phyloP scores from a whole-genome alignment of 2,113 vertebrate species.

The Gnathonemus echidnorhynchus region DNA sequence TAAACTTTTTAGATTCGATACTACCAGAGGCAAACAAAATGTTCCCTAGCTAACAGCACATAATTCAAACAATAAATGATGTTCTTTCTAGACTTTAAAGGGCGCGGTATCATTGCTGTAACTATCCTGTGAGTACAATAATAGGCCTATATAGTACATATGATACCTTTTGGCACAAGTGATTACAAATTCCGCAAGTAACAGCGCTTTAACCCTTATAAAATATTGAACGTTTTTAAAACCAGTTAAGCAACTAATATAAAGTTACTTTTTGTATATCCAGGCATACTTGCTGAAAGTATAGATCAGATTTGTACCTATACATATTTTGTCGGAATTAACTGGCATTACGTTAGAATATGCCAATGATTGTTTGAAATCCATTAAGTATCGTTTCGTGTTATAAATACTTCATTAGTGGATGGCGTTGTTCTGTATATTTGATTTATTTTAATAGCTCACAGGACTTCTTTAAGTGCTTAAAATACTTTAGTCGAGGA shows the following conservation, averaged over 20 bases:
- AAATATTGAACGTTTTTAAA: neutral
- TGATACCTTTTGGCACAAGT: neutral
- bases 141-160: neutral
- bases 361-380: neutral
- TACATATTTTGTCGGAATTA: neutral
- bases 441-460: neutral
- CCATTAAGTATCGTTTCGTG: neutral
- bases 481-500: neutral
- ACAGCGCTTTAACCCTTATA: neutral
- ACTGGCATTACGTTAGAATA: neutral
- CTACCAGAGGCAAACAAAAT: neutral
- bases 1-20: neutral
- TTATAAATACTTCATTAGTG: neutral
- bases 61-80: neutral
- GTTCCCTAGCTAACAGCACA: neutral
- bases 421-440: neutral
- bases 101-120: neutral
- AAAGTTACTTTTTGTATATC: neutral
- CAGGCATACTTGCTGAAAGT: neutral
- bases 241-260: neutral
- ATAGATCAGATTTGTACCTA: neutral
- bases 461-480: neutral
- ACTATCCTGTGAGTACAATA: neutral
- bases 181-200: neutral
- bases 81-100: neutral